Conservation (phyloP, 2,113 vertebrate species). For the Sceloporus tristichus region DNA sequence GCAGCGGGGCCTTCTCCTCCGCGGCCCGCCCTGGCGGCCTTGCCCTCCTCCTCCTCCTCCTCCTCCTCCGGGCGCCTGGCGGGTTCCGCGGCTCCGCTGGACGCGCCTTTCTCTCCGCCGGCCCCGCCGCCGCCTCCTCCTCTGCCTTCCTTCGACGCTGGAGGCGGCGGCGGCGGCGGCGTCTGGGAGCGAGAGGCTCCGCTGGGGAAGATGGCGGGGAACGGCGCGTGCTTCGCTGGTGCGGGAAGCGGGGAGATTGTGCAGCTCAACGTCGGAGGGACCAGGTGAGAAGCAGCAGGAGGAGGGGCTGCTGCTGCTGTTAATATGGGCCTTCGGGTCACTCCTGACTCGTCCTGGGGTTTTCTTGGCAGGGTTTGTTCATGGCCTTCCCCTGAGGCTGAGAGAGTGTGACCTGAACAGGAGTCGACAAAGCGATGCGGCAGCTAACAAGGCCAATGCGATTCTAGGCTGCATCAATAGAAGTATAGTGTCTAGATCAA, state of each 20-base stretch:
- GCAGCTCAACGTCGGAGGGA: slow-evolving; percentile 95
- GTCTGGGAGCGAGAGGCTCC: slow-evolving; percentile 34
- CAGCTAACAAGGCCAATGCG: too few species aligned
- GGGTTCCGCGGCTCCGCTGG: slow-evolving; percentile 9
- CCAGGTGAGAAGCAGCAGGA: slow-evolving; percentile 78
- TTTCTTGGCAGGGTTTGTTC: too few species aligned
- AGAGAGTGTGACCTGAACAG: too few species aligned
- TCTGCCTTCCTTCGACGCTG: slow-evolving; percentile 26
- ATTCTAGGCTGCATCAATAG: too few species aligned
- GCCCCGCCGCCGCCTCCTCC: slow-evolving; percentile 34
- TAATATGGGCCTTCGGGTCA: too few species aligned
- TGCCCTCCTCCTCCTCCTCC: neutral
- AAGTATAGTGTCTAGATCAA: too few species aligned
- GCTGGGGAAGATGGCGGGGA: slow-evolving; percentile 84
- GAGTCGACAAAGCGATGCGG: too few species aligned
- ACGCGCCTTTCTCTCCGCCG: slow-evolving; percentile 21
- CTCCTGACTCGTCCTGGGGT: too few species aligned
- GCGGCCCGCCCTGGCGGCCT: slow-evolving; percentile 2
- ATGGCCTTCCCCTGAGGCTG: too few species aligned
- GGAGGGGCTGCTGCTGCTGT: neutral
- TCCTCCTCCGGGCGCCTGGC: neutral
- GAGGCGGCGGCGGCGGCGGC: slow-evolving; percentile 38
- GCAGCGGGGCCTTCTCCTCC: slow-evolving; percentile 25
- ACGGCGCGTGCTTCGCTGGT: slow-evolving; percentile 77
- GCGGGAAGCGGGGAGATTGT: slow-evolving; percentile 91